Conservation (phyloP, 1,140 invertebrate species). For the Rhagoletis pomonella region DNA sequence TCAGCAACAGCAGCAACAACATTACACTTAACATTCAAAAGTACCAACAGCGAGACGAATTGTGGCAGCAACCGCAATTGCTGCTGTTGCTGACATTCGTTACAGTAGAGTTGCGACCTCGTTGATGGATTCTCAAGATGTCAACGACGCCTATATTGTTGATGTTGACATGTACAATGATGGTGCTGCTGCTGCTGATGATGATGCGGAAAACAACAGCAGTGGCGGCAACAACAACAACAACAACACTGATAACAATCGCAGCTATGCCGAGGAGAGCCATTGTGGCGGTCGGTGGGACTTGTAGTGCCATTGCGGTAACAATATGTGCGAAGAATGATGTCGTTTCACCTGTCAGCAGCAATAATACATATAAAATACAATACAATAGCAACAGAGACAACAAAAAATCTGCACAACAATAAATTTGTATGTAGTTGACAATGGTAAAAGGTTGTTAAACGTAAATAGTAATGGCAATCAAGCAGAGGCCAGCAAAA, state of each 20-base stretch:
- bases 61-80: not conserved
- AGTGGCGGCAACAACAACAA: slow-evolving; percentile 62
- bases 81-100: slow-evolving; percentile 40
- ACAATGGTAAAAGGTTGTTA: not conserved
- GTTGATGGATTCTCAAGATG: slow-evolving; percentile 54
- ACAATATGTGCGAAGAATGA: not conserved
- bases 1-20: not conserved
- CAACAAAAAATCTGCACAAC: not conserved
- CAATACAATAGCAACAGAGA: too few species aligned
- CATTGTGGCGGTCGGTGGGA: not conserved
- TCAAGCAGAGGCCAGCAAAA: slow-evolving; percentile 20
- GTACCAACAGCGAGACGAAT: not conserved
- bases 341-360: slow-evolving; percentile 29
- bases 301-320: not conserved
- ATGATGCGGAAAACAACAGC: slow-evolving; percentile 59
- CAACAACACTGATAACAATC: slow-evolving; percentile 38
- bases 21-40: not conserved
- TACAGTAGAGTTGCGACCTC: slow-evolving; percentile 37
- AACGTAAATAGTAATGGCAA: slow-evolving; percentile 43
- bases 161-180: slow-evolving; percentile 44
- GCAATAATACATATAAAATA: not conserved
- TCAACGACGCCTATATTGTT: slow-evolving; percentile 53
- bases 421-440: slow-evolving; percentile 10
- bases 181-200: slow-evolving; percentile 62
- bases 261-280: not conserved